Conservation (phyloP, 2,797 vertebrate species). For the Danio choprae region DNA sequence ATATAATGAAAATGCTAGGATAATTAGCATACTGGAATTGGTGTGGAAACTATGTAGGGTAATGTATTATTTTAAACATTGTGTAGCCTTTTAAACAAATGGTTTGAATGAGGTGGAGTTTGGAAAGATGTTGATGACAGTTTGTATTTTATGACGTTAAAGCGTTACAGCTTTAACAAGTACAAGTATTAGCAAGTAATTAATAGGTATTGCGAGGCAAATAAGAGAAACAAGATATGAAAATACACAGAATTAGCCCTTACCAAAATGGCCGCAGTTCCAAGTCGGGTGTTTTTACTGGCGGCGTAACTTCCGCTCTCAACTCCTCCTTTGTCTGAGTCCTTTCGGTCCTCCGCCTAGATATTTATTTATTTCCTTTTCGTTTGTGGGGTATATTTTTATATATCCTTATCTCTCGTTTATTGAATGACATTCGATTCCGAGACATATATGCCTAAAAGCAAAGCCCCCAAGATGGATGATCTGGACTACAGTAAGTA, state of each 20-base stretch:
- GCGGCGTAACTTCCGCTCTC: slow-evolving; percentile 71
- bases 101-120: background rate
- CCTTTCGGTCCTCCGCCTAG: slow-evolving; percentile 68
- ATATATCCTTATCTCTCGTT: slow-evolving; percentile 79
- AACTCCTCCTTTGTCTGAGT: slow-evolving; percentile 81
- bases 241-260: slow-evolving; percentile 19
- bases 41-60: background rate
- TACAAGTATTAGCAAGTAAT: no score
- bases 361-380: slow-evolving; percentile 71
- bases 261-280: slow-evolving; percentile 57
- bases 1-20: background rate
- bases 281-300: background rate
- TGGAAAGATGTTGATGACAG: background rate
- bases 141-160: background rate
- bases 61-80: background rate
- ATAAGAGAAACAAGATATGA: no score
- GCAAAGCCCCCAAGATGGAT: slow-evolving; percentile 88
- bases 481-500: slow-evolving; percentile 88
- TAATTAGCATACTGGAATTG: no score
- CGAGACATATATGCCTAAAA: slow-evolving; percentile 88
- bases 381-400: slow-evolving; percentile 78
- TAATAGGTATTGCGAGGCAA: no score
- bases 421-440: slow-evolving; percentile 86
- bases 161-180: no score
- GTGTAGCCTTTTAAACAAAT: background rate